phyloP scores from a whole-genome alignment of 1,140 invertebrate species.

The Drosophila truncata region DNA sequence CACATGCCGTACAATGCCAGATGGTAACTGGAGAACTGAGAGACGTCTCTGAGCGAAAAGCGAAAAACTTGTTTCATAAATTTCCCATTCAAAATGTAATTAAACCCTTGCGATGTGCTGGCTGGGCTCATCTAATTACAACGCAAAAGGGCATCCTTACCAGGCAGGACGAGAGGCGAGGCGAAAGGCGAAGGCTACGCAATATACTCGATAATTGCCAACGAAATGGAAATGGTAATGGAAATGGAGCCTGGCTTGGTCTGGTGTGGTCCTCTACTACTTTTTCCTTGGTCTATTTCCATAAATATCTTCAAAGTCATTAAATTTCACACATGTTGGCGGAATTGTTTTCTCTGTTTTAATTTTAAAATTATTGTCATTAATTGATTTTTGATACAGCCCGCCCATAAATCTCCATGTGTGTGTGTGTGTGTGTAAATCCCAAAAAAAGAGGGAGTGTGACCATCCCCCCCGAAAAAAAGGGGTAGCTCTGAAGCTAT shows the following conservation, averaged over 20 bases:
- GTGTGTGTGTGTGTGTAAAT: slow-evolving; percentile 54
- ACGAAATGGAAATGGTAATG: slow-evolving; percentile 63
- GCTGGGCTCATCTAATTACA: slow-evolving; percentile 78
- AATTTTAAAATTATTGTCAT: slow-evolving; percentile 84
- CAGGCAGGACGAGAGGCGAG: slow-evolving; percentile 27
- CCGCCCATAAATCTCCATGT: slow-evolving; percentile 70
- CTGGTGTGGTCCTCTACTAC: background rate
- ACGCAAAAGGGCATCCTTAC: slow-evolving; percentile 62
- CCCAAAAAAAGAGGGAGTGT: slow-evolving; percentile 10
- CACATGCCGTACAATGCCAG: slow-evolving; percentile 66
- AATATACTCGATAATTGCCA: slow-evolving; percentile 82
- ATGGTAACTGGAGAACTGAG: slow-evolving; percentile 10
- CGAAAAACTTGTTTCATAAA: slow-evolving; percentile 82
- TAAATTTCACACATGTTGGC: slow-evolving; percentile 83
- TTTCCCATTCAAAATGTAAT: slow-evolving; percentile 83
- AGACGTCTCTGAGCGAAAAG: slow-evolving; percentile 23
- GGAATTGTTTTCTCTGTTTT: slow-evolving; percentile 69
- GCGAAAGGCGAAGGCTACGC: slow-evolving; percentile 23
- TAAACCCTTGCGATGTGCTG: slow-evolving; percentile 77
- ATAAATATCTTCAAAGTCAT: slow-evolving; percentile 84
- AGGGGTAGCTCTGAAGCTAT: slow-evolving; percentile 36
- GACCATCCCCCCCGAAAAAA: slow-evolving; percentile 7
- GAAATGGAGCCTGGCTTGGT: background rate
- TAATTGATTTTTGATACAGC: slow-evolving; percentile 82
- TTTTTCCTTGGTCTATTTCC: slow-evolving; percentile 54